phyloP scores from a whole-genome alignment of 2,113 vertebrate genomes.

The Scomber colias region DNA sequence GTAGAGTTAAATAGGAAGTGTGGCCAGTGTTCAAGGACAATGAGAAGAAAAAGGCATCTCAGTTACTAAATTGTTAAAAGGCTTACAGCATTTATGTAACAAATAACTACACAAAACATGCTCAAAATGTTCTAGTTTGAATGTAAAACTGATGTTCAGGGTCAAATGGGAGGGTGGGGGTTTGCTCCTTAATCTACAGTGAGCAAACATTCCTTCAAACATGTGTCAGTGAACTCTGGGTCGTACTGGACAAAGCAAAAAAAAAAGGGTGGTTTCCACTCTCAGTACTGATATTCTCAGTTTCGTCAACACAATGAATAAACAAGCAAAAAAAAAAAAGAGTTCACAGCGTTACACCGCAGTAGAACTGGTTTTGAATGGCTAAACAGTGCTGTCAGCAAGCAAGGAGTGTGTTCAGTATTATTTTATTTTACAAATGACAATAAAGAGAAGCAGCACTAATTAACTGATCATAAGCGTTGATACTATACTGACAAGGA shows the following conservation, averaged over 20 bases:
- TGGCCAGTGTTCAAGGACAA: slow-evolving; percentile 5
- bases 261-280: slow-evolving; percentile 21
- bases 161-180: slow-evolving; percentile 11
- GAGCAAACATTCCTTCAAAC: slow-evolving; percentile 44
- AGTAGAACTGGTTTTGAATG: background rate
- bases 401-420: too few species aligned
- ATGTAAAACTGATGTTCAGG: background rate
- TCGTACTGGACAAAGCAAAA: slow-evolving; percentile 11
- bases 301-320: slow-evolving; percentile 34
- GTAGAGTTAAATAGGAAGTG: slow-evolving; percentile 26
- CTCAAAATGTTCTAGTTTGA: background rate
- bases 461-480: too few species aligned
- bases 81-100: background rate
- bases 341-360: too few species aligned
- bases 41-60: background rate
- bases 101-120: background rate
- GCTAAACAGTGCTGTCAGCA: background rate
- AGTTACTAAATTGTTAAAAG: background rate
- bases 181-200: slow-evolving; percentile 16
- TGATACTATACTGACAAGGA: too few species aligned
- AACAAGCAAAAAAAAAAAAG: background rate
- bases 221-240: slow-evolving; percentile 38
- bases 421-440: too few species aligned
- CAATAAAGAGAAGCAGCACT: too few species aligned
- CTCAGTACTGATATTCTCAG: background rate